Conservation (phyloP, 1,140 invertebrate species). For the Geopemphigus sp. region DNA sequence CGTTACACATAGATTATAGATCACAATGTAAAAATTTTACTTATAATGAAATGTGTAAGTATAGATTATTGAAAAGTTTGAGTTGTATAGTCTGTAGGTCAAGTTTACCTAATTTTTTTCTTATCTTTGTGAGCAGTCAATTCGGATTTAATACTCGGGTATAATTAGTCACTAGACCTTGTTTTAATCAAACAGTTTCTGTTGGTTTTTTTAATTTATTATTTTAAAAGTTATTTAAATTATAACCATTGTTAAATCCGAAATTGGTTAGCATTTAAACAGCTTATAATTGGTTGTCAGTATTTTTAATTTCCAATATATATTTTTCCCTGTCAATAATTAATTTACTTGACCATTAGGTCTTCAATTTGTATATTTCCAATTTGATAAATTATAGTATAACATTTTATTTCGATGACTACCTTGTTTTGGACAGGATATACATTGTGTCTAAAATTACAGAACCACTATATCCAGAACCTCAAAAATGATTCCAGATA, state of each 20-base stretch:
- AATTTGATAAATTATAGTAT: constrained; percentile 40
- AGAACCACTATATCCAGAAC: constrained; percentile 1
- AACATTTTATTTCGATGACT: constrained; percentile 21
- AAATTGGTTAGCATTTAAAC: constrained; percentile 47
- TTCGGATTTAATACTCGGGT: constrained; percentile 43
- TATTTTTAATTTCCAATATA: constrained; percentile 39
- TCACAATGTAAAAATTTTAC: constrained; percentile 42
- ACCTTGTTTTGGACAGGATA: constrained; percentile 24
- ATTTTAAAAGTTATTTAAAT: constrained; percentile 24
- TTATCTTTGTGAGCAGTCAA: constrained; percentile 43
- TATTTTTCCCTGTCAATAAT: constrained; percentile 26
- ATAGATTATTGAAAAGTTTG: constrained; percentile 27
- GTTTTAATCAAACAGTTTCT: constrained; percentile 25
- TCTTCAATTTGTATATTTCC: constrained; percentile 38
- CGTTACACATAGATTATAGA: constrained; percentile 38
- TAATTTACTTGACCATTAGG: constrained; percentile 30
- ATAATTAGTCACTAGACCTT: constrained; percentile 37
- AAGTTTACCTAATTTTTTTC: constrained; percentile 18
- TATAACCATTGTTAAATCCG: constrained; percentile 46
- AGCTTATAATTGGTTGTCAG: constrained; percentile 42
- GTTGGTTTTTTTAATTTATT: constrained; percentile 34
- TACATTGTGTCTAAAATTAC: constrained; percentile 14
- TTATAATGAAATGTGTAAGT: constrained; percentile 39
- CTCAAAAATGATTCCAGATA: constrained; percentile 23
- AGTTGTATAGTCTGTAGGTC: constrained; percentile 31